These are phyloP conservation scores for Ochotona curzoniae DNA, from an alignment of 2,113 vertebrate species.

Conservation along the genomic window DNA sequence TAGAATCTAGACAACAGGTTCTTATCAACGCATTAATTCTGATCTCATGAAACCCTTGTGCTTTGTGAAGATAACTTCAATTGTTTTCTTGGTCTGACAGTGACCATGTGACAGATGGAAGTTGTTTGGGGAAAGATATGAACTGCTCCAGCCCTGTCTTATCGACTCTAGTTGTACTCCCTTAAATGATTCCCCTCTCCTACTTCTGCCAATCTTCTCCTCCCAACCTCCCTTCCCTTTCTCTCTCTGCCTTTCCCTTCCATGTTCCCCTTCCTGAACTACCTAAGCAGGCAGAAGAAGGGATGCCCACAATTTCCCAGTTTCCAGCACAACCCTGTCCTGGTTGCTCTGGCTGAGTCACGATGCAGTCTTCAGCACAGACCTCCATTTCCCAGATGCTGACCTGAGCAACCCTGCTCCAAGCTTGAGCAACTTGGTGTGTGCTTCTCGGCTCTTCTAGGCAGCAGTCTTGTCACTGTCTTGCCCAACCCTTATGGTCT, in stretches of 20 bases:
- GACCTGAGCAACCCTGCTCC: background rate
- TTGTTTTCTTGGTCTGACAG: background rate
- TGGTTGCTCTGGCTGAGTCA: background rate
- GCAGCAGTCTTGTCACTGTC: background rate
- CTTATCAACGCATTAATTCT: background rate
- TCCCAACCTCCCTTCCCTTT: background rate
- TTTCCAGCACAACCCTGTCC: background rate
- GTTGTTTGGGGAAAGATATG: background rate
- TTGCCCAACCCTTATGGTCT: background rate
- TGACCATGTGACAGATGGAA: background rate
- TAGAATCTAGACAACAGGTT: background rate
- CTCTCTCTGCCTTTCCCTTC: background rate
- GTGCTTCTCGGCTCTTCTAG: background rate
- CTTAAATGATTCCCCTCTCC: background rate
- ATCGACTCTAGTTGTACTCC: background rate
- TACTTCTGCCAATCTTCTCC: background rate
- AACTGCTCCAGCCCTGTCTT: background rate
- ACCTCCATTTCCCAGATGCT: background rate
- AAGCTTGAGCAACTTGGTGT: background rate
- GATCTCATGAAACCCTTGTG: background rate
- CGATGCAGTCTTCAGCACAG: background rate
- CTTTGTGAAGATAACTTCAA: background rate
- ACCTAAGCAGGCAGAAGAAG: background rate
- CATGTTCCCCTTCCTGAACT: background rate
- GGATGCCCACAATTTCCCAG: background rate